Conservation (phyloP, 2,797 vertebrate genomes). For the Pipistrellus nathusii region DNA sequence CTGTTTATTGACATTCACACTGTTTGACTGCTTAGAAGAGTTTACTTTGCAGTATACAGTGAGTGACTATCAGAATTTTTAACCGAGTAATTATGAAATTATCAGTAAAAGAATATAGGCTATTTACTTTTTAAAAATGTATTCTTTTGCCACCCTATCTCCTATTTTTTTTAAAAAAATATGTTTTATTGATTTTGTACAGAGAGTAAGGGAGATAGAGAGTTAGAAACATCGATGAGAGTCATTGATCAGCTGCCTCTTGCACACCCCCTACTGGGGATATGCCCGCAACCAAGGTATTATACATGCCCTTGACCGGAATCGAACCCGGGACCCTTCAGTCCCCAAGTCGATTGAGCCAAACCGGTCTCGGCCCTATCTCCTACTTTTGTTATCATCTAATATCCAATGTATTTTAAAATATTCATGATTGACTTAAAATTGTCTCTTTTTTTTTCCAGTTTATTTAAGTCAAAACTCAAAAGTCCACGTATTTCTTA, state of each 20-base stretch:
- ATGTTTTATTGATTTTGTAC: too few species aligned
- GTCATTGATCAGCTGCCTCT: too few species aligned
- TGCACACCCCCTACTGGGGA: too few species aligned
- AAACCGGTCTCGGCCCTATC: too few species aligned
- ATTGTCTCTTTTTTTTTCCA: not conserved
- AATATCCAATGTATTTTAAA: not conserved
- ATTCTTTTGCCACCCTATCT: not conserved
- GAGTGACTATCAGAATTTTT: conserved; percentile 6
- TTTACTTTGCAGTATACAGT: not conserved
- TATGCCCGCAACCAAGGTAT: too few species aligned
- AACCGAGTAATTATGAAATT: not conserved
- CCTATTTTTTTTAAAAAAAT: too few species aligned
- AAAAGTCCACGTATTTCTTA: not conserved
- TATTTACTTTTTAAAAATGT: not conserved
- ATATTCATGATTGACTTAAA: not conserved
- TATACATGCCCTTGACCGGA: too few species aligned
- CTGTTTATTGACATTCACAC: not conserved
- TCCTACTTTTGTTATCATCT: not conserved
- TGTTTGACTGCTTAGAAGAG: not conserved
- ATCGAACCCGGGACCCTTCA: too few species aligned
- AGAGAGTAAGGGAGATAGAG: too few species aligned
- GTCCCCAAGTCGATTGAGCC: too few species aligned
- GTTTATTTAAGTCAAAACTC: not conserved
- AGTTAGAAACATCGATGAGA: too few species aligned
- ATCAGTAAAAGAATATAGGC: not conserved